phyloP scores from a whole-genome alignment of 1,140 invertebrate species.

The Phymorhynchus buccinoides region DNA sequence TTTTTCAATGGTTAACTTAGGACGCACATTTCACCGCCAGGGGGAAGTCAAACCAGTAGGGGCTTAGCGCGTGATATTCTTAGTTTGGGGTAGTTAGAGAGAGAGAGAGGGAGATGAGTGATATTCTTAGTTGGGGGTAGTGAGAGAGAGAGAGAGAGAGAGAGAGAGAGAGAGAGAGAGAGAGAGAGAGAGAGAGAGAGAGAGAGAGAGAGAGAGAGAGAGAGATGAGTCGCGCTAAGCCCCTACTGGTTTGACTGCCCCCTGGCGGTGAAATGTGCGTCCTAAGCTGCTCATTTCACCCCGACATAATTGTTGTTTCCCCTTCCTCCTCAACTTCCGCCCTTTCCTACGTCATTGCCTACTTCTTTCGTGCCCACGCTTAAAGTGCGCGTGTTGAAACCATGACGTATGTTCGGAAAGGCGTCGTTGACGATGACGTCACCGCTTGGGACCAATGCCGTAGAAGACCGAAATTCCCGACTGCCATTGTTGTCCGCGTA shows the following conservation, averaged over 20 bases:
- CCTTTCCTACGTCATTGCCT: neutral
- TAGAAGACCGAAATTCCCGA: conserved; percentile 17
- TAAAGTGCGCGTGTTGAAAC: conserved; percentile 21
- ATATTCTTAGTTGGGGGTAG: no score
- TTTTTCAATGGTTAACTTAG: no score
- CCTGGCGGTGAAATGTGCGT: no score
- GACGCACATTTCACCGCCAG: no score
- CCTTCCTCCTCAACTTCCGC: neutral
- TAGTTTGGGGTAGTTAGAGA: no score
- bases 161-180: neutral
- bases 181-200: neutral
- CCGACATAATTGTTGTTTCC: no score
- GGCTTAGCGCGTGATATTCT: no score
- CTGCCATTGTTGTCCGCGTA: neutral
- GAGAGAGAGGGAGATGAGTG: no score
- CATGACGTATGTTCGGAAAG: conserved; percentile 17
- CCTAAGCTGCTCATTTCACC: no score
- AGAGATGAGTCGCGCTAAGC: no score
- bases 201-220: neutral
- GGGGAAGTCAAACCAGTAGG: no score
- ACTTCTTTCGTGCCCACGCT: conserved; percentile 22
- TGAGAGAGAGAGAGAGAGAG: conserved; percentile 10
- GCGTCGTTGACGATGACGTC: conserved; percentile 18
- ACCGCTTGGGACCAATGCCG: neutral
- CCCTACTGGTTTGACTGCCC: no score